Conservation (phyloP, 2,888 invertebrate genomes). For the Metopia argyrocephala region DNA sequence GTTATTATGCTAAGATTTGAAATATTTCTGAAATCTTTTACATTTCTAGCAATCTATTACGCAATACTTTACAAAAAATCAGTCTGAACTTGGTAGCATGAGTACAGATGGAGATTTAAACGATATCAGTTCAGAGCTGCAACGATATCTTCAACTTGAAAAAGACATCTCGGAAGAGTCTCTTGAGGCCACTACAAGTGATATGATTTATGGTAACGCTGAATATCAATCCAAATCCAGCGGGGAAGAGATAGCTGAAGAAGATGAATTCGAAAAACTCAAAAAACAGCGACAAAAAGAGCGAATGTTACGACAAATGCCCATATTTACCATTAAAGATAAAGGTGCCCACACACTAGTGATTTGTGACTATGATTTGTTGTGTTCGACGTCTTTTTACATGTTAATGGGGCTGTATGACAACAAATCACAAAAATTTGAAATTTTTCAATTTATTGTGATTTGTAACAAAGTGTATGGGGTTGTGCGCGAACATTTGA, state of each 20-base stretch:
- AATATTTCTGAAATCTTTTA: neutral
- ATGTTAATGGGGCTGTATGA: no score
- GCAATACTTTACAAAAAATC: constrained; percentile 41
- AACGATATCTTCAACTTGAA: neutral
- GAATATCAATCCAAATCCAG: neutral
- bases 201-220: neutral
- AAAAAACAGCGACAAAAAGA: constrained; percentile 37
- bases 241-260: neutral
- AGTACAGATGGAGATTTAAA: constrained; percentile 29
- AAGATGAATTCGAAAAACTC: constrained; percentile 57
- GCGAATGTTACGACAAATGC: constrained; percentile 23
- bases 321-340: neutral
- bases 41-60: constrained; percentile 36
- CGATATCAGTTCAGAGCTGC: constrained; percentile 8
- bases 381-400: no score
- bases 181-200: neutral
- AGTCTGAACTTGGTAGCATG: neutral
- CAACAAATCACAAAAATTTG: no score
- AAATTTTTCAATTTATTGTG: no score
- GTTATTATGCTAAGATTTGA: neutral
- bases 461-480: no score
- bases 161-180: neutral
- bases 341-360: no score
- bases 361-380: no score
- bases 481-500: no score